Evolutionary conservation across 2,888 invertebrate genomes (phyloP), one percentile per base, ranked within the genome.

Genomic region (Willowsia nigromaculata): DNA sequence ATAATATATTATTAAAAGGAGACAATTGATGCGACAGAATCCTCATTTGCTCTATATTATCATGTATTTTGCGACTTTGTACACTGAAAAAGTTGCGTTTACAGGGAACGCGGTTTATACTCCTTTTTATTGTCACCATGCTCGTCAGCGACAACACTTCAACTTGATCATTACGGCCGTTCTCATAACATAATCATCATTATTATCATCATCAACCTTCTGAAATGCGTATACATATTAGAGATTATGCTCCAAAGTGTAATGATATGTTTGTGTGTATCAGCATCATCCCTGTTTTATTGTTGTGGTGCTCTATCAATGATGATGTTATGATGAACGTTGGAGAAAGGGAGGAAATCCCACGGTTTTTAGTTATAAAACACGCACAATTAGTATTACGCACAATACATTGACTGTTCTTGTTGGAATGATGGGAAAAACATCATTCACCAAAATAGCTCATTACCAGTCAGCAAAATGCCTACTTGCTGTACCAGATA

Each of bases 11-110:
- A 80, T 53, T 53, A 33, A 53, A 53, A 56, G 80, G 18, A 22
- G 56, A 80, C 80, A 80, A 56, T 80, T 80, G 56, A 80, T 33
- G 80, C 18, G 56, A 80, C n/a, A 33, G 56, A 80, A 80, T 80
- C 25, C 53, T 53, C n/a, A 22, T 53, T 15, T 27, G 9, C 65
- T n/a, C 13, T 27, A 7, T 18, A 18, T 27, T 6, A 4, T 33
- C 30, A 65, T 65, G 5, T 33, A 15, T 33, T 43, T 43, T 43
- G 43, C 9, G 9, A 43, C 43, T 13, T 43, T 43, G 1, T 43
- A 43, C 13, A 6, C 5, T 43, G 9, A 9, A 1, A 43, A 3
- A 43, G 11, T 43, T 13, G 43, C 6, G 43, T 9, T 2, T 65
- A 25, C n/a, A 30, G 65, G 7, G 27, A n/a, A 11, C 5, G 30